Percentiles rank a stretch among this genome's conserved stretches.
Evolutionary conservation across 1,140 invertebrate species (phyloP).

Genomic region (Papilio dardanus): DNA sequence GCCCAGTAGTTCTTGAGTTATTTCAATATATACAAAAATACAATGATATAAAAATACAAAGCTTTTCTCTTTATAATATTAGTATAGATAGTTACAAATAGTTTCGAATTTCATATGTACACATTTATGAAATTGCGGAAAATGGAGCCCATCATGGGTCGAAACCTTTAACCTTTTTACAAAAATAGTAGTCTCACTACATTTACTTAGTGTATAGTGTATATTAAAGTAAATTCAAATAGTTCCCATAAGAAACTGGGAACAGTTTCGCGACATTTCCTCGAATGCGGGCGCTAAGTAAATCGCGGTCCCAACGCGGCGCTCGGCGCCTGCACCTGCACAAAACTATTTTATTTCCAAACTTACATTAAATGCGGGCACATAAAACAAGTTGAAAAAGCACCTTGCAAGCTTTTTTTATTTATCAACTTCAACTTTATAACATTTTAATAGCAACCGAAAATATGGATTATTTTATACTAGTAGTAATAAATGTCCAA

Average conservation of each 20-base stretch:
- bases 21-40: no score
- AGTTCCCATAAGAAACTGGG: not conserved
- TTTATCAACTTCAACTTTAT: not conserved
- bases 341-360: conserved; percentile 11
- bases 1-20: no score
- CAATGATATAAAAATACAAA: no score
- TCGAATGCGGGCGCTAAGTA: conserved; percentile 17
- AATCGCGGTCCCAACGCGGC: not conserved
- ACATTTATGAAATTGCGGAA: no score
- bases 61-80: no score
- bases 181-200: no score
- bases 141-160: no score
- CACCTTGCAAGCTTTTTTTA: not conserved
- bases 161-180: no score
- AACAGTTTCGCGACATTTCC: not conserved
- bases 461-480: not conserved
- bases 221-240: conserved; percentile 4
- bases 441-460: not conserved
- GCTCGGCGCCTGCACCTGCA: not conserved
- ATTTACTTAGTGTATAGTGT: no score
- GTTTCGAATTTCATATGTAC: no score
- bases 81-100: no score
- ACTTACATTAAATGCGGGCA: conserved; percentile 18
- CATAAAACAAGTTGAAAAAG: conserved; percentile 4
- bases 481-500: no score